Evolutionary conservation across 2,888 invertebrate species (phyloP).

Genomic region (Agrotis ipsilon): DNA sequence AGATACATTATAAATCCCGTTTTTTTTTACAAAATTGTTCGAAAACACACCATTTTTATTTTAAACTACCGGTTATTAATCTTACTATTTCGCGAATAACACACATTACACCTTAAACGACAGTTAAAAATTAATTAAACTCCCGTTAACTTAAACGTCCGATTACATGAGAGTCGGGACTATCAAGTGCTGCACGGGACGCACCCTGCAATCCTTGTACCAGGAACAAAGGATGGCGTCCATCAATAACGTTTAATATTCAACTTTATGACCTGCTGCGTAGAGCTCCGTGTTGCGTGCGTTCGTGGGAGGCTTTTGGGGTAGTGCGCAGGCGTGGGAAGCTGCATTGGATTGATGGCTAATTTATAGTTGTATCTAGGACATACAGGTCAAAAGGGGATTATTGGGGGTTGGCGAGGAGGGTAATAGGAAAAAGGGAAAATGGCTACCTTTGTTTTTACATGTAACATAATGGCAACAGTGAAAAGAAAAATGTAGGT

Average conservation of each 20-base stretch:
- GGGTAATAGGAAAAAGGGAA: background rate
- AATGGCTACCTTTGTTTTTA: background rate
- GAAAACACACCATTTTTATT: constrained; percentile 7
- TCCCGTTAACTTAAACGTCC: constrained; percentile 6
- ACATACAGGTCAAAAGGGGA: constrained; percentile 11
- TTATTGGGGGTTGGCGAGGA: background rate
- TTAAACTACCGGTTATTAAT: background rate
- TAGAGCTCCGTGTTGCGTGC: constrained; percentile 14
- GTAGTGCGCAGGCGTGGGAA: constrained; percentile 49
- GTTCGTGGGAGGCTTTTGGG: constrained; percentile 6
- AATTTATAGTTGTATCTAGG: constrained; percentile 48
- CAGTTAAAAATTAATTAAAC: background rate
- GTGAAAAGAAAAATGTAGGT: background rate
- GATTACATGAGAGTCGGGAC: background rate
- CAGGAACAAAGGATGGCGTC: constrained; percentile 30
- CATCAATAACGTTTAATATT: constrained; percentile 23
- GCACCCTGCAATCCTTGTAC: constrained; percentile 44
- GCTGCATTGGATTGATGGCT: constrained; percentile 41
- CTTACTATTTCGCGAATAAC: background rate
- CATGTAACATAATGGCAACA: background rate
- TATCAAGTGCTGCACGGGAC: constrained; percentile 28
- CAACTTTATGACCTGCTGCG: constrained; percentile 16
- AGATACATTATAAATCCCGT: constrained; percentile 78
- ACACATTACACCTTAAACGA: background rate
- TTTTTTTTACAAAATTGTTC: constrained; percentile 38